phyloP scores from a whole-genome alignment of 2,113 vertebrate species.

The Alligator mississippiensis region DNA sequence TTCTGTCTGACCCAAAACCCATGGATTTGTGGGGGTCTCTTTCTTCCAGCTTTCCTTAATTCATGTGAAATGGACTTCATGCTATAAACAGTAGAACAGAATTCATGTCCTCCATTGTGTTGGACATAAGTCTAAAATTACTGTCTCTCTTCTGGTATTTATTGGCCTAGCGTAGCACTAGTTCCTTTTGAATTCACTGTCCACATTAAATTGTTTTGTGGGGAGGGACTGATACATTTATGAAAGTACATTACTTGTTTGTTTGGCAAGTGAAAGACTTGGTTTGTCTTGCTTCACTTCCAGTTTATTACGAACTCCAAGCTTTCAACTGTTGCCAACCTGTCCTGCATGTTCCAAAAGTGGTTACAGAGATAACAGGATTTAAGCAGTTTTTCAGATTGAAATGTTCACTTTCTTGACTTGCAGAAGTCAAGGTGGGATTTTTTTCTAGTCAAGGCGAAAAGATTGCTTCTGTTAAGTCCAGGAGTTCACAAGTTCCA shows the following conservation, averaged over 20 bases:
- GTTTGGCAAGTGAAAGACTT: not conserved
- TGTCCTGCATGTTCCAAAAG: not conserved
- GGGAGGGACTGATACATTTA: not conserved
- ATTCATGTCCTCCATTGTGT: not conserved
- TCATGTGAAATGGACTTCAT: not conserved
- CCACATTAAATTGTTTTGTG: not conserved
- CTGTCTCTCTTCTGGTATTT: not conserved
- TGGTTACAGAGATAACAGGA: not conserved
- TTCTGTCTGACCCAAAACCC: not conserved
- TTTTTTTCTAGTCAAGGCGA: not conserved
- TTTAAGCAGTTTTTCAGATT: not conserved
- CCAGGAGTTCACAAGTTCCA: not conserved
- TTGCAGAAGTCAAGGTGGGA: not conserved
- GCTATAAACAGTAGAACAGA: not conserved
- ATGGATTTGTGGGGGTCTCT: not conserved
- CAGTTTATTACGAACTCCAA: not conserved
- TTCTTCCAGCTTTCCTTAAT: not conserved
- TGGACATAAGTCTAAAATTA: no score
- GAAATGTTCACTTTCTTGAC: not conserved
- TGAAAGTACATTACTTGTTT: not conserved
- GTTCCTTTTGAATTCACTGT: constrained; percentile 38
- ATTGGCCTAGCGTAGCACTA: accelerated
- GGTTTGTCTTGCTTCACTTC: constrained; percentile 37
- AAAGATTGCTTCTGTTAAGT: not conserved
- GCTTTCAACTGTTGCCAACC: constrained; percentile 10